Conservation (phyloP, 2,113 vertebrate genomes). For the Channa maculata region DNA sequence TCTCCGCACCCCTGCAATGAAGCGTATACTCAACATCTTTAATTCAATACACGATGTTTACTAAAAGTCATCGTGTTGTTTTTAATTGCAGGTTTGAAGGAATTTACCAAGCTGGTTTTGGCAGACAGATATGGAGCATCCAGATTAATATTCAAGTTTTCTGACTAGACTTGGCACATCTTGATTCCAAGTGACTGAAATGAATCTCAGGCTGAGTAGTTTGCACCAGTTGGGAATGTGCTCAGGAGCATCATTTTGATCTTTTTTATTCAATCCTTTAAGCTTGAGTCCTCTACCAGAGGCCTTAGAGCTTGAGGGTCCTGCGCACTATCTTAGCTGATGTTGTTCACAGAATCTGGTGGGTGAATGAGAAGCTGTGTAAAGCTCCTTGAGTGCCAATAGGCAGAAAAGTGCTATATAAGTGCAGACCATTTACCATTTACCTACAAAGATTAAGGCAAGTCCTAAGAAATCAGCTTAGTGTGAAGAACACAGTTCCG, state of each 20-base stretch:
- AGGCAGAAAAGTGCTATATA: too few relatives aligned
- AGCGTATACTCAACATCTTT: slow-evolving; percentile 66
- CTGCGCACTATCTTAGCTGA: too few relatives aligned
- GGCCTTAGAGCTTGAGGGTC: too few relatives aligned
- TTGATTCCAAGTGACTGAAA: slow-evolving; percentile 48
- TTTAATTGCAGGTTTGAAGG: slow-evolving; percentile 76
- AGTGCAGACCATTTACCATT: too few relatives aligned
- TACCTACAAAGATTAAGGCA: too few relatives aligned
- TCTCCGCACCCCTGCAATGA: slow-evolving; percentile 45
- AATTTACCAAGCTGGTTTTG: slow-evolving; percentile 64
- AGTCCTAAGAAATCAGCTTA: too few relatives aligned
- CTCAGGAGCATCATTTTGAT: slow-evolving; percentile 5
- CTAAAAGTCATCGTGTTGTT: slow-evolving; percentile 71
- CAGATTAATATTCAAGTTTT: slow-evolving; percentile 62
- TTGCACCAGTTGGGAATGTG: slow-evolving; percentile 22
- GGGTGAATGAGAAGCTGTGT: too few relatives aligned
- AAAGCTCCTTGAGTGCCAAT: too few relatives aligned
- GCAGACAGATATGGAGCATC: slow-evolving; percentile 60
- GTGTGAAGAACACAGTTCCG: too few relatives aligned
- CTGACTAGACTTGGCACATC: slow-evolving; percentile 47
- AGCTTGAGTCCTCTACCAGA: too few relatives aligned
- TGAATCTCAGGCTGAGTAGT: slow-evolving; percentile 23
- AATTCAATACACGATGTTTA: slow-evolving; percentile 66
- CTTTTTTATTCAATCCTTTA: too few relatives aligned
- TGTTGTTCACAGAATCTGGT: too few relatives aligned